Conservation (phyloP, 1,140 invertebrate species). For the Metaphire vulgaris region DNA sequence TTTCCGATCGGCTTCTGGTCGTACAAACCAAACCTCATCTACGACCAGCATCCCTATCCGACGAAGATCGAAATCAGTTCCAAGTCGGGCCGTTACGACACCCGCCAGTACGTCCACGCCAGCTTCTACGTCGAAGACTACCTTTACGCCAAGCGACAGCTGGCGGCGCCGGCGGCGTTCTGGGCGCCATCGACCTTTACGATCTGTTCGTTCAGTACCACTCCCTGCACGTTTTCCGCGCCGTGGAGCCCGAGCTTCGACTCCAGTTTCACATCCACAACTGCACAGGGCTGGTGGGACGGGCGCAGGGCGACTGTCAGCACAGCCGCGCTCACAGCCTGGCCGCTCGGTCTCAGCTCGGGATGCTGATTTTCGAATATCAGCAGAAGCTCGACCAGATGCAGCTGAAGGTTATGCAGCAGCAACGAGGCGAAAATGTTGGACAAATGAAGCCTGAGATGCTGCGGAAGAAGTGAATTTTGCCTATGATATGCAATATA, state of each 20-base stretch:
- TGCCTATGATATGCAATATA: too few relatives aligned
- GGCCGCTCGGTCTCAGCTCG: constrained; percentile 48
- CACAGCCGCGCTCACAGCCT: constrained; percentile 41
- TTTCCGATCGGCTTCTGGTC: constrained; percentile 51
- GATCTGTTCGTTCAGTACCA: constrained; percentile 61
- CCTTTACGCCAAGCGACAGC: constrained; percentile 59
- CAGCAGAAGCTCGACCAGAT: constrained; percentile 32
- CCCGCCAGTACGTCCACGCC: constrained; percentile 63
- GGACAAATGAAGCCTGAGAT: constrained; percentile 25
- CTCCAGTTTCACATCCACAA: constrained; percentile 56
- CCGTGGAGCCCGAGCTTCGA: constrained; percentile 64
- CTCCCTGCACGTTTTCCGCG: constrained; percentile 63
- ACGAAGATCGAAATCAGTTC: constrained; percentile 66
- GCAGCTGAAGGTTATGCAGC: constrained; percentile 17
- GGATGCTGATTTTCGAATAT: constrained; percentile 46
- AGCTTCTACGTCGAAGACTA: constrained; percentile 79
- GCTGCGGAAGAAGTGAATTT: constrained; percentile 21
- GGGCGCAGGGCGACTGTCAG: constrained; percentile 41
- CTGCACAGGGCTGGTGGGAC: constrained; percentile 35
- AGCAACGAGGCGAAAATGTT: constrained; percentile 22
- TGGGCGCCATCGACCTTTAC: constrained; percentile 53
- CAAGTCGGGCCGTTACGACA: constrained; percentile 73
- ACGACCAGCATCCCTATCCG: constrained; percentile 48
- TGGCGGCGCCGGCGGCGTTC: constrained; percentile 45
- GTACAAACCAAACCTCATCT: constrained; percentile 48